Base-by-base conservation (phyloP, 2,797 vertebrate species). In the Epinephelus awoara region DNA sequence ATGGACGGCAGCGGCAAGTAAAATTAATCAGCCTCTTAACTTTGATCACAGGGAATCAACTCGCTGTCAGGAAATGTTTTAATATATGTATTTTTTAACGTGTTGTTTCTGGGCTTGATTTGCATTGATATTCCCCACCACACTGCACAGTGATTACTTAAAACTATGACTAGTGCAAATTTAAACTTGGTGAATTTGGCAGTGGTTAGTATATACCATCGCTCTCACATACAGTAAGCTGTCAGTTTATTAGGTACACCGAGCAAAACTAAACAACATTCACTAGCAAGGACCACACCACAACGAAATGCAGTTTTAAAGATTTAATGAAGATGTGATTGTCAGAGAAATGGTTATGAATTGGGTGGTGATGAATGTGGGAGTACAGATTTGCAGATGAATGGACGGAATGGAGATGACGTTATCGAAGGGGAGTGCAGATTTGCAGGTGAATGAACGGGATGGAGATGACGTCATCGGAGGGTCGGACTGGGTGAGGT, bases 41-140 rank as follows among this genome's bases (percentile, higher is more conserved):
- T 71, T 54, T 71, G 74, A 73, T 77, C 69, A 65, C 23, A 73
- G 19, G 4, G 27, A 62, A 50, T 70, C 34, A 44, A 66, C 27
- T 46, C 40, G 15, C 65, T 56, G 23, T 73, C 52, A 34, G 44
- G 27, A 38, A 13, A 49, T n/a, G 5, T 50, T 38, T 65, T 3
- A 4, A 21, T 23, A 47, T 55, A 38, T 34, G 11, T 54, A 4
- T 52, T 67, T 72, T 66, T 50, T 38, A 2, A 71, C 52, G 67
- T 29, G 57, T 57, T 69, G 21, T 77, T 70, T 63, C 66, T 52
- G 27, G 38, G 56, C 27, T 61, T 18, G 40, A 49, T 25, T 67
- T 14, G 29, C 56, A 72, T 72, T 54, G n/a, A 44, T 29, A 68
- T 68, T 52, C 34, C 14, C 6, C 14, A 23, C n/a, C 42, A 74